These are phyloP conservation scores for Crematogaster levior DNA, from an alignment of 2,888 invertebrate genomes.

Conservation along the genomic window DNA sequence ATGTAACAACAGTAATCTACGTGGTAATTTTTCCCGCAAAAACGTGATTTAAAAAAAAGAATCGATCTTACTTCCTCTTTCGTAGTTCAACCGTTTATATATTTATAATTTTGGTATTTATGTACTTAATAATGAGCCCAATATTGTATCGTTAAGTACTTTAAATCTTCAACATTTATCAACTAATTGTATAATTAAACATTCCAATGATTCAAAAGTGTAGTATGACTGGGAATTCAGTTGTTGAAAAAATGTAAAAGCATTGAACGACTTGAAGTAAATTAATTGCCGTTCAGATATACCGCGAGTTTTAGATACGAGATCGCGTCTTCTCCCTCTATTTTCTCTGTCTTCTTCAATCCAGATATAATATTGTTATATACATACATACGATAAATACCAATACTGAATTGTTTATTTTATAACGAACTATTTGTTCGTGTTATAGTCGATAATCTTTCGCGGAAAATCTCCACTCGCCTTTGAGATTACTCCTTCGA, in stretches of 20 bases:
- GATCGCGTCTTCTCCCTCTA: neutral
- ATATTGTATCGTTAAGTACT: constrained; percentile 12
- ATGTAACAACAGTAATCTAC: neutral
- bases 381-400: neutral
- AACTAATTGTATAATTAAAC: neutral
- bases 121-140: constrained; percentile 18
- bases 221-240: neutral
- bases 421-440: neutral
- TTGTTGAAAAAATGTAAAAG: neutral
- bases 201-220: neutral
- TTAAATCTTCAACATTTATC: constrained; percentile 26
- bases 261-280: neutral
- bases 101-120: constrained; percentile 3
- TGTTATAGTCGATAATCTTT: neutral
- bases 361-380: neutral
- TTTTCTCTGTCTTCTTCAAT: neutral
- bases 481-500: neutral
- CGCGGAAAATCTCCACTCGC: too few species aligned
- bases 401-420: neutral
- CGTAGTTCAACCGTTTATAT: neutral
- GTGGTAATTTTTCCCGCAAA: neutral
- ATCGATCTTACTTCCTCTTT: neutral
- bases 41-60: neutral
- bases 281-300: neutral
- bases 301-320: neutral